Evolutionary conservation across 1,140 invertebrate genomes (phyloP), one percentile per base, ranked within the genome.

Genomic region (Drosophila yakuba): DNA sequence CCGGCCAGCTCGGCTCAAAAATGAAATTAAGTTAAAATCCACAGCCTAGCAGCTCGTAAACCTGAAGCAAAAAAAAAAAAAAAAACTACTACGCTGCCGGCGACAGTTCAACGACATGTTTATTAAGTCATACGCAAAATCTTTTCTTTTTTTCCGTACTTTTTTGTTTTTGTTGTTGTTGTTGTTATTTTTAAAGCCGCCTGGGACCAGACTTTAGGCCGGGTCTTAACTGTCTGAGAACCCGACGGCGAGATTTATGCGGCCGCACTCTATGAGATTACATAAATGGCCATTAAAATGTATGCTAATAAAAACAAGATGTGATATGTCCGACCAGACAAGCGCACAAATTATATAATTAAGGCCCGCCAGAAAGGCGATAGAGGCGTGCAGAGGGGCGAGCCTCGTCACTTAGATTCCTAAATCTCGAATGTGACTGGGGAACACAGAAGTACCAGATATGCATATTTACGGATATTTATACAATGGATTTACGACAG

Each of bases 21-120:
- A 20, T 12, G 12, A 64, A 50, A 36, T 51, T n/a, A 56, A 63
- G 45, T 32, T 15, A 45, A 45, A 62, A 50, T 39, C 44, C 45
- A 23, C n/a, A 59, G 77, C 67, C 73, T 69, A 82, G 67, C 48
- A 66, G 78, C 74, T 68, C 78, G 68, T 86, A 85, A 84, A 66
- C 48, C 25, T 41, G 39, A 17, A 32, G 38, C 48, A 15, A 51
- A 51, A 51, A 35, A 11, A 38, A 51, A 50, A 11, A 38, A 15
- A 15, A 51, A 51, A 51, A 11, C 4, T 5, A 25, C 59, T 41
- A 52, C 59, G 73, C 73, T 85, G 73, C 75, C 76, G 83, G 84
- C 80, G 68, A 88, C 84, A 89, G 84, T 89, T 89, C 84, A 89
- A 89, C 84, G 84, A 89, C 84, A 89, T 89, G 84, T 89, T 89